Evolutionary conservation across 2,888 invertebrate species (phyloP), one percentile per base, ranked within the genome.

Genomic region (Lycaena phlaeas): DNA sequence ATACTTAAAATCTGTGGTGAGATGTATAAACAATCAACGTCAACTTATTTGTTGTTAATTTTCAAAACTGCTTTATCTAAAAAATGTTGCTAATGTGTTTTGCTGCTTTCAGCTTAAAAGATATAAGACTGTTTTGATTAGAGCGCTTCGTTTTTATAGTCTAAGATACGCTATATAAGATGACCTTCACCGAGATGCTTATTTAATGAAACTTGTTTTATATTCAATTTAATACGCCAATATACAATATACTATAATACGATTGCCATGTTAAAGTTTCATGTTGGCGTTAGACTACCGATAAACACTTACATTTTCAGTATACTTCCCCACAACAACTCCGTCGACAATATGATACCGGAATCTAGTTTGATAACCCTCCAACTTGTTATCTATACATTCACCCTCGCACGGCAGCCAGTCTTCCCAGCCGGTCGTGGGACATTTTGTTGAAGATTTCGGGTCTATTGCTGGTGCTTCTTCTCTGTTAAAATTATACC

Each of bases 331-430:
- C 9, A 70, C 54, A 1, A 56, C 51, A 2, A 59, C 53, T 0
- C 60, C 64, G 40, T 72, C 59, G 1, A 77, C 68, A 25, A 71
- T 45, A 38, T 70, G 67, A 43, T 72, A 60, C 2, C 81, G 68
- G 36, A 65, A 61, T 3, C 75, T 53, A 2, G 62, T 63, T 42
- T 65, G 63, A 18, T 63, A 64, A 0, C 81, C 82, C 0, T 43
- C 41, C 0, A 71, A 28, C 4, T 49, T 56, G 2, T 61, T 62
- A 7, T 67, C 62, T 3, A 53, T 46, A 18, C 82, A 82, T 0
- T 59, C 59, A 0, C 77, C 76, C 11, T 68, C 64, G 44, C 79
- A 79, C 0, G 64, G 57, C 38, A 59, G 46, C 78, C 81, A 79
- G 0, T 72, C 68, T 2, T 68, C 69, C 81, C 81, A 82, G 0